These are phyloP conservation scores for Steinernema feltiae DNA, from an alignment of 1,140 invertebrate species.

Conservation along the genomic window DNA sequence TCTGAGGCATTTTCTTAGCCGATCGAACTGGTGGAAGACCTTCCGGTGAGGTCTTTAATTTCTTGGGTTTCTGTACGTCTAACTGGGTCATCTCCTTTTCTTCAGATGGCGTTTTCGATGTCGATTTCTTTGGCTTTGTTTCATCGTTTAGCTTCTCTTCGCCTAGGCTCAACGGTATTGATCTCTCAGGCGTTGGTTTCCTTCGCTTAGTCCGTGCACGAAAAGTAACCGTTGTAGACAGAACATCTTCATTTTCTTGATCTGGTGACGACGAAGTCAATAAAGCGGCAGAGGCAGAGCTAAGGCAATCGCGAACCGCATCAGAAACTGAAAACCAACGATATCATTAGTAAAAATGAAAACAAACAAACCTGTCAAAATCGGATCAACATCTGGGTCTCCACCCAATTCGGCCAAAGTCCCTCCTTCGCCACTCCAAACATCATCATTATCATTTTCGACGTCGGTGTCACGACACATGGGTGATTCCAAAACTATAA, in stretches of 20 bases:
- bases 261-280: background rate
- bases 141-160: too few relatives aligned
- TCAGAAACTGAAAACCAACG: background rate
- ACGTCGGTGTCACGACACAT: background rate
- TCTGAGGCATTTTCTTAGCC: too few relatives aligned
- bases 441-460: too few relatives aligned
- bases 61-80: too few relatives aligned
- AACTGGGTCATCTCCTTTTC: too few relatives aligned
- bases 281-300: background rate
- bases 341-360: background rate
- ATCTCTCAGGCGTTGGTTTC: too few relatives aligned
- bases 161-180: too few relatives aligned
- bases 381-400: background rate
- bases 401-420: background rate
- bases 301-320: background rate
- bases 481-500: slow-evolving; percentile 3
- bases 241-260: background rate
- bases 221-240: background rate
- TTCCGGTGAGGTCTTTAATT: too few relatives aligned
- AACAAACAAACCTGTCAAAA: background rate
- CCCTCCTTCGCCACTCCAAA: background rate
- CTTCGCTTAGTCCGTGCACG: background rate
- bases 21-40: too few relatives aligned
- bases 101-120: too few relatives aligned
- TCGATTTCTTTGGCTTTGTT: too few relatives aligned